A percentile compares a stretch with the other conserved stretches of the same genome.
Evolutionary conservation across 2,797 vertebrate species (phyloP).

Genomic region (Falco peregrinus): DNA sequence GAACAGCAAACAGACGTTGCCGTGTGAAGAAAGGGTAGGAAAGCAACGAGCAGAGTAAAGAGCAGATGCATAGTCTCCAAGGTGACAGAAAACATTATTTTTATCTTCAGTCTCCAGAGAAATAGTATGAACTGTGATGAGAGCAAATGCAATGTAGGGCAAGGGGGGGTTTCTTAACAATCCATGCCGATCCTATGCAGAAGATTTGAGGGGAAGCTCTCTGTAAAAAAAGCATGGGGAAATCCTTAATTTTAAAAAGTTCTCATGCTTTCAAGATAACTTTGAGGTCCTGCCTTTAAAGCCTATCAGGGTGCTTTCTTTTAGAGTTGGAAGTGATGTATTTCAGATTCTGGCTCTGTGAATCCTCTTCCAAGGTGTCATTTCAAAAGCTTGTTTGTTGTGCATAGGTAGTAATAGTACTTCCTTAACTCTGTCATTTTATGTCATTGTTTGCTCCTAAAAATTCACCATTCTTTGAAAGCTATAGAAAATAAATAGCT

Average conservation of each 20-base stretch:
- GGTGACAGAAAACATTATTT: not conserved
- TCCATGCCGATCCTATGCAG: not conserved
- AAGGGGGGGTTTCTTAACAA: not conserved
- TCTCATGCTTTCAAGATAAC: not conserved
- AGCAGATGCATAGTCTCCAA: not conserved
- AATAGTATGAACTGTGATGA: not conserved
- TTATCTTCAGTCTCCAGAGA: not conserved
- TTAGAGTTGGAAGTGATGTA: not conserved
- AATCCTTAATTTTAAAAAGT: not conserved
- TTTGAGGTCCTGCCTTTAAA: not conserved
- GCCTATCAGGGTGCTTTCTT: not conserved
- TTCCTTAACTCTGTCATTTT: not conserved
- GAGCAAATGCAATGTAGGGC: not conserved
- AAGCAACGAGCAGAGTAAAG: not conserved
- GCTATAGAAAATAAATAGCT: not conserved
- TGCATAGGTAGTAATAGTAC: not conserved
- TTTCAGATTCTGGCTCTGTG: not conserved
- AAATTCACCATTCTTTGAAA: not conserved
- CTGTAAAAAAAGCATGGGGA: not conserved
- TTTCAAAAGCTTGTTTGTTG: not conserved
- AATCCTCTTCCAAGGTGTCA: not conserved
- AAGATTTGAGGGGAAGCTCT: not conserved
- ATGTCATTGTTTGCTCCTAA: not conserved
- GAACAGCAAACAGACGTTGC: not conserved
- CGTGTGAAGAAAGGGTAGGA: not conserved